These are phyloP conservation scores for Neopelma chrysocephalum DNA, from an alignment of 2,797 vertebrate genomes.

Conservation along the genomic window DNA sequence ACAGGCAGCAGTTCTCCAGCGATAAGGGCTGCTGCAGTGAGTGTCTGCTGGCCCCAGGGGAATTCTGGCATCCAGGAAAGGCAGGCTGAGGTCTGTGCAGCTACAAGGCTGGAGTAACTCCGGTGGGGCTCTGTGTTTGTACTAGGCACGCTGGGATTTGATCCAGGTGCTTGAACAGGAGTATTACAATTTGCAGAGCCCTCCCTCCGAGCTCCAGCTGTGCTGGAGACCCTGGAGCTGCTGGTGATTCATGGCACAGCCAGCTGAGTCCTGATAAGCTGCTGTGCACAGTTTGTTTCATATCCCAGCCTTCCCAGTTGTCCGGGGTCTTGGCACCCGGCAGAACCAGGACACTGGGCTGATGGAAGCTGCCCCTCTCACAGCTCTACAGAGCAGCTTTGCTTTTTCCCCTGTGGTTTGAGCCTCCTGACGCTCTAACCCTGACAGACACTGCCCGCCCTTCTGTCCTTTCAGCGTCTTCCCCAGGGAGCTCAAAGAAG, in stretches of 20 bases:
- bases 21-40: constrained; percentile 11
- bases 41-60: neutral
- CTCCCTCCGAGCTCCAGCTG: neutral
- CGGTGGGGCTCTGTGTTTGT: fast-evolving
- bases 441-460: neutral
- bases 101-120: neutral
- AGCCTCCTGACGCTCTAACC: neutral
- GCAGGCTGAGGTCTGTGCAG: neutral
- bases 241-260: neutral
- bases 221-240: neutral
- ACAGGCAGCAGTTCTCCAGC: neutral
- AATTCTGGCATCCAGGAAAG: neutral
- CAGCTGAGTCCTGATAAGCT: neutral
- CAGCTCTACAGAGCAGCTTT: neutral
- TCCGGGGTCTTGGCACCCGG: neutral
- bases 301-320: neutral
- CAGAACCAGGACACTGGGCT: neutral
- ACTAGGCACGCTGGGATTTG: neutral
- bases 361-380: neutral
- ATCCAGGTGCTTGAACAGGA: neutral
- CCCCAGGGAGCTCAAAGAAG: constrained; percentile 95
- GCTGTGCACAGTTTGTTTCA: neutral
- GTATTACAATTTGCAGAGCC: neutral
- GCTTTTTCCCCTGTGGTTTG: neutral
- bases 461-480: constrained; percentile 84